Conservation (phyloP, 2,113 vertebrate species). For the Zosterops japonicus region DNA sequence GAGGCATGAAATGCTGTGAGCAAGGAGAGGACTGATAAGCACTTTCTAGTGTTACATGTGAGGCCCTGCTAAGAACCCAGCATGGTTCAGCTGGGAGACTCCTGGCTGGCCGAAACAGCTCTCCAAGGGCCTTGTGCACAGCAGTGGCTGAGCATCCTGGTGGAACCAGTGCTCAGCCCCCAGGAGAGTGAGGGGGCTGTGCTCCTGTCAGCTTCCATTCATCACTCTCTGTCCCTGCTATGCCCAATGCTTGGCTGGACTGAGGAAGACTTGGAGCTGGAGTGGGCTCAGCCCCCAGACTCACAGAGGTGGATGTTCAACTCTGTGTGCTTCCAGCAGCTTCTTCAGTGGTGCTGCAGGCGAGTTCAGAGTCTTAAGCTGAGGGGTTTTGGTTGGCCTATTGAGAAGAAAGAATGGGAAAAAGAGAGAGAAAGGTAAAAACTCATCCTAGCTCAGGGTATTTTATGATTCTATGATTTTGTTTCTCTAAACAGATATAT, state of each 20-base stretch:
- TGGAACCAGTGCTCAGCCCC: not conserved
- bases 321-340: not conserved
- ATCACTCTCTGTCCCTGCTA: fast-evolving
- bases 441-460: not conserved
- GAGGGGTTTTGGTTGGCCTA: not conserved
- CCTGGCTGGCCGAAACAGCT: not conserved
- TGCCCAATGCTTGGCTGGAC: fast-evolving
- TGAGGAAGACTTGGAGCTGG: no score
- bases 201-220: not conserved
- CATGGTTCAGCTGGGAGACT: fast-evolving
- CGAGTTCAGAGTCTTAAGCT: not conserved
- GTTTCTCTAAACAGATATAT: not conserved
- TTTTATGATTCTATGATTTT: not conserved
- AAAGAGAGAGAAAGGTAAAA: not conserved
- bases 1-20: not conserved
- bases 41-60: not conserved
- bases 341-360: not conserved
- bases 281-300: not conserved
- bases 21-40: not conserved
- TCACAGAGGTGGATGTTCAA: not conserved
- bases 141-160: not conserved
- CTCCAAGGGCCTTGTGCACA: not conserved
- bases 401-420: not conserved
- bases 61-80: not conserved
- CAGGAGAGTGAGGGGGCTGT: fast-evolving